These are phyloP conservation scores for Paramisgurnus dabryanus DNA, from an alignment of 2,113 vertebrate genomes.

Conservation along the genomic window DNA sequence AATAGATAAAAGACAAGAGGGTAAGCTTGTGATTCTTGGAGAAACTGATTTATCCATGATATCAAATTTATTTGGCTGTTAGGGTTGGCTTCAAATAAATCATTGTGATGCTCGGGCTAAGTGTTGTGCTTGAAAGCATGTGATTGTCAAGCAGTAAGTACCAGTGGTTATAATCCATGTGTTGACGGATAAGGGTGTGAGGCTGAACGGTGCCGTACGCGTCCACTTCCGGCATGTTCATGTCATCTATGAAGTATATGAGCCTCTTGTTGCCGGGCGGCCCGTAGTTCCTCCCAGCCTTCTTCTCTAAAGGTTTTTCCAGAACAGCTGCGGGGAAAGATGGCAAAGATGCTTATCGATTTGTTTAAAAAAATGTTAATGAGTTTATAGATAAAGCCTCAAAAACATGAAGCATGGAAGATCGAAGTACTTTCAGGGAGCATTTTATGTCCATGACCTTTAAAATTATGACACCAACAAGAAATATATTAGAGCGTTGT, in stretches of 20 bases:
- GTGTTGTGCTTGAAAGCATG: neutral
- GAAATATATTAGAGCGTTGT: too few relatives aligned
- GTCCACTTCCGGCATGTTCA: slow-evolving; percentile 95
- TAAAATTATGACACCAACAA: too few relatives aligned
- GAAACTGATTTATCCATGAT: neutral
- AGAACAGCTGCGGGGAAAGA: slow-evolving; percentile 75
- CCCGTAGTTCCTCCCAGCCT: slow-evolving; percentile 88
- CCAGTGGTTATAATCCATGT: slow-evolving; percentile 97
- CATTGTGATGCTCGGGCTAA: neutral
- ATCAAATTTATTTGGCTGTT: neutral
- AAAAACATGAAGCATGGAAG: neutral
- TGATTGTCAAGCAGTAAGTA: slow-evolving; percentile 57
- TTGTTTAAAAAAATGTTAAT: neutral
- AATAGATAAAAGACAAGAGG: neutral
- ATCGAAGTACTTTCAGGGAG: neutral
- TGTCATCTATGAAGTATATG: slow-evolving; percentile 92
- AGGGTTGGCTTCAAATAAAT: neutral
- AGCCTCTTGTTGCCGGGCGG: slow-evolving; percentile 86
- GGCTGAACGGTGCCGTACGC: slow-evolving; percentile 90
- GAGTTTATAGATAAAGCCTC: slow-evolving; percentile 1
- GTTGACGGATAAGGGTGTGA: slow-evolving; percentile 91
- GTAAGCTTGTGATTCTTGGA: neutral
- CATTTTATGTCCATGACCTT: too few relatives aligned
- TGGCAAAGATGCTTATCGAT: neutral
- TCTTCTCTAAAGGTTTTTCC: slow-evolving; percentile 95